Percentiles rank a stretch among this genome's conserved stretches.
phyloP scores from a whole-genome alignment of 1,140 invertebrate genomes.

The Drosophila rufa region DNA sequence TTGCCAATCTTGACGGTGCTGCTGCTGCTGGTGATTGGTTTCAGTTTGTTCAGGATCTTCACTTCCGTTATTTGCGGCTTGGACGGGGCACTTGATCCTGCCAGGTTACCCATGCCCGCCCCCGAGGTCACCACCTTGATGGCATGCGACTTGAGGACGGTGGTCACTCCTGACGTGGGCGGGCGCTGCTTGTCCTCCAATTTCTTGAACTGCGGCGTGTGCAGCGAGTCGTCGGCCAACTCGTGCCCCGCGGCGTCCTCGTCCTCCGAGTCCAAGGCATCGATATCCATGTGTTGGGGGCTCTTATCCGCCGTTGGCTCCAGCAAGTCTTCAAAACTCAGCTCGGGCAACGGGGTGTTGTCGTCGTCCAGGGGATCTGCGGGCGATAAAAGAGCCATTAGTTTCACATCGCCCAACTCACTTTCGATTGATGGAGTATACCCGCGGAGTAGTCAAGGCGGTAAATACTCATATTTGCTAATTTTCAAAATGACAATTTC shows the following conservation, averaged over 20 bases:
- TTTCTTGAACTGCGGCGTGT: conserved; percentile 73
- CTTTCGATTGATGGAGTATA: conserved; percentile 13
- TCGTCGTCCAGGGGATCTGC: conserved; percentile 72
- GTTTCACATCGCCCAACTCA: background rate
- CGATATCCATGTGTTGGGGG: conserved; percentile 40
- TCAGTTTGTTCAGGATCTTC: conserved; percentile 65
- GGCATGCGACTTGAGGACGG: conserved; percentile 55
- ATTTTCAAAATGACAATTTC: conserved; percentile 65
- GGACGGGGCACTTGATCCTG: background rate
- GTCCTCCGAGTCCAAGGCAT: conserved; percentile 39
- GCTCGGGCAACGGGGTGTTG: conserved; percentile 65
- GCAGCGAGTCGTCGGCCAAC: conserved; percentile 47
- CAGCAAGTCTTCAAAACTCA: conserved; percentile 74
- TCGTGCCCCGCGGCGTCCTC: conserved; percentile 20
- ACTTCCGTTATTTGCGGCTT: conserved; percentile 47
- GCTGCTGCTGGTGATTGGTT: conserved; percentile 29
- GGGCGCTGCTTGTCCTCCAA: conserved; percentile 64
- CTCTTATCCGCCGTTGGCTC: conserved; percentile 60
- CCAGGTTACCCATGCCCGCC: background rate
- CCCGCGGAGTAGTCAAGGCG: conserved; percentile 35
- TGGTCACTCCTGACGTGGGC: conserved; percentile 11
- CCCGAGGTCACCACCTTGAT: conserved; percentile 49
- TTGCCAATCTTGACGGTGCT: conserved; percentile 52
- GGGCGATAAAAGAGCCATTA: background rate
- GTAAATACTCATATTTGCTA: conserved; percentile 49